phyloP scores from a whole-genome alignment of 2,888 invertebrate genomes.

The Acholoe squamosa region DNA sequence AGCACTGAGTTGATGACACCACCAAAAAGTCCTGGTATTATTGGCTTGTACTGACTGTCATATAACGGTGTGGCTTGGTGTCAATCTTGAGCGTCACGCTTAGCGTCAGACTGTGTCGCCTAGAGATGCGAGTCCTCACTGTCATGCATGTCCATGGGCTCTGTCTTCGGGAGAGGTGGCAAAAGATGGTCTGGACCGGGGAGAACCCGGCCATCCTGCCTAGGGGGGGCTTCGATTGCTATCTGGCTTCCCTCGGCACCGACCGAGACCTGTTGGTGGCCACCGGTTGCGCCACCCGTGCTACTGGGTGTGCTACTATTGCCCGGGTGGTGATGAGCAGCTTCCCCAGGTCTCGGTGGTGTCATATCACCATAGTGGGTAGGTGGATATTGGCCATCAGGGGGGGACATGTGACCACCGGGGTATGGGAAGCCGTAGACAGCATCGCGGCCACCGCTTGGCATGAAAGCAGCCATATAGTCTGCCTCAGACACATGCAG shows the following conservation, averaged over 20 bases:
- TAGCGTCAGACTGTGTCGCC: conserved; percentile 56
- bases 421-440: conserved; percentile 63
- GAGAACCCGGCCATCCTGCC: conserved; percentile 52
- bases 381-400: conserved; percentile 57
- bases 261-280: conserved; percentile 47
- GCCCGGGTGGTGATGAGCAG: conserved; percentile 16
- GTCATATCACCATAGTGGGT: conserved; percentile 43
- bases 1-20: too few relatives aligned
- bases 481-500: conserved; percentile 61
- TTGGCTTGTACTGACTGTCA: too few relatives aligned
- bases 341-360: conserved; percentile 27
- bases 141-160: conserved; percentile 61
- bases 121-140: conserved; percentile 62
- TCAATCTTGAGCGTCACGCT: background rate
- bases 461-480: conserved; percentile 65
- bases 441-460: conserved; percentile 63
- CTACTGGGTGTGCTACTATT: conserved; percentile 28
- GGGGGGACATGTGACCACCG: conserved; percentile 35
- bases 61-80: too few relatives aligned
- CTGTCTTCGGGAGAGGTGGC: conserved; percentile 59
- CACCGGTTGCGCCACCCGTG: conserved; percentile 29
- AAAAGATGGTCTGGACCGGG: conserved; percentile 49
- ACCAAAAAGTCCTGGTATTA: too few relatives aligned
- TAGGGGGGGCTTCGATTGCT: conserved; percentile 44
- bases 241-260: conserved; percentile 55